These are phyloP conservation scores for Pocillopora damicornis DNA, from an alignment of 64 coral and sea anemone species.

Conservation along the genomic window DNA sequence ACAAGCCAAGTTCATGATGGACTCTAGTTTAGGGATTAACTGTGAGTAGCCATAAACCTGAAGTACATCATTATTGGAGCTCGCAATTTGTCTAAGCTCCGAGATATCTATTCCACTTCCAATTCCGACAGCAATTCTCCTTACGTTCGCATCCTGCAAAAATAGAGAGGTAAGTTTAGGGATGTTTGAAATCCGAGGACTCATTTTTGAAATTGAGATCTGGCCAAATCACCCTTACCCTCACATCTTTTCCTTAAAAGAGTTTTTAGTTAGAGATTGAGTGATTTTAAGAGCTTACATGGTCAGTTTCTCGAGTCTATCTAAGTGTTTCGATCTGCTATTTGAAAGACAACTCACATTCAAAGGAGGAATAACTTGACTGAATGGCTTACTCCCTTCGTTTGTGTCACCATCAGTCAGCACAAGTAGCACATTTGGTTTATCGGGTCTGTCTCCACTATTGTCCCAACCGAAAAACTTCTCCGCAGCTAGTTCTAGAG, in stretches of 20 bases:
- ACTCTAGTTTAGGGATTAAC: neutral
- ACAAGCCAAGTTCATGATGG: conserved; percentile 12
- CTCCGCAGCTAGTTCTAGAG: conserved; percentile 8
- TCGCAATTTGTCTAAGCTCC: conserved; percentile 8
- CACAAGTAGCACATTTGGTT: conserved; percentile 15
- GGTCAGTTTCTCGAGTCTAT: no score
- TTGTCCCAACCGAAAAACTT: conserved; percentile 17
- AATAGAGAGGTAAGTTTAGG: neutral
- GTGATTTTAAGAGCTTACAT: no score
- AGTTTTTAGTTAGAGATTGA: no score
- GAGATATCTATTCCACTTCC: neutral
- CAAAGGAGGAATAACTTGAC: neutral
- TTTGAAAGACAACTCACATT: neutral
- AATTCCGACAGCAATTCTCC: conserved; percentile 15
- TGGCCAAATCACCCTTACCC: no score
- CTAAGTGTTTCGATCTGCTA: no score
- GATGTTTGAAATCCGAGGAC: no score
- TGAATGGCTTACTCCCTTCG: conserved; percentile 7
- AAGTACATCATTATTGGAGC: neutral
- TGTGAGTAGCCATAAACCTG: neutral
- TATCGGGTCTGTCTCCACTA: conserved; percentile 20
- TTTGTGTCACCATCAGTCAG: conserved; percentile 28
- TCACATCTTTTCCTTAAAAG: no score
- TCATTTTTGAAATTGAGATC: no score
- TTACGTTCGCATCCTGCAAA: neutral